Evolutionary conservation across 1,140 invertebrate genomes (phyloP).

Genomic region (Brachionus koreanus): DNA sequence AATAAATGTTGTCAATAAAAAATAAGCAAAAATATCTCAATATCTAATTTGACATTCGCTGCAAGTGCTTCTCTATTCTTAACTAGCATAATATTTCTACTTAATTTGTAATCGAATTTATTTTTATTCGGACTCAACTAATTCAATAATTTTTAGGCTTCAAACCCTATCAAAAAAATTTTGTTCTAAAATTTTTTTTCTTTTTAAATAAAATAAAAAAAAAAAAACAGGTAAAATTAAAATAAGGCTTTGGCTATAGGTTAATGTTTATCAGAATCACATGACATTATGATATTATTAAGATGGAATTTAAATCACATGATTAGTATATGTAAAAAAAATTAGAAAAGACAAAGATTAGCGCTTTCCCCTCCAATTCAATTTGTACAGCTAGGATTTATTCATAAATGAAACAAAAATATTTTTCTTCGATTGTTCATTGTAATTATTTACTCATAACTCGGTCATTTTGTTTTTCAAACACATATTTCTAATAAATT

Average conservation of each 20-base stretch:
- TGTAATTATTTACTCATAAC: conserved; percentile 1
- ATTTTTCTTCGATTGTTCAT: not conserved
- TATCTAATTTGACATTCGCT: no score
- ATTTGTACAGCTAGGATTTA: conserved; percentile 35
- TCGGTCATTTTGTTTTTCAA: conserved; percentile 19
- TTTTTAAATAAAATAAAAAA: no score
- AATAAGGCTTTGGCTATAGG: no score
- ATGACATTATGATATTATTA: not conserved
- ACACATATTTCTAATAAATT: not conserved
- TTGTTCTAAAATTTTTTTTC: no score
- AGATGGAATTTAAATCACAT: not conserved
- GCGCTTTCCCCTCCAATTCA: conserved; percentile 16
- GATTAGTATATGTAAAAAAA: not conserved
- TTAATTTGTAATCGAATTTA: not conserved
- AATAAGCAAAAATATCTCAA: not conserved
- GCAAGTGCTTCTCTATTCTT: not conserved
- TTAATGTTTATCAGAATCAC: not conserved
- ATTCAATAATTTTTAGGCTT: not conserved
- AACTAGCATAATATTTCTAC: not conserved
- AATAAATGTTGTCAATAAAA: not conserved
- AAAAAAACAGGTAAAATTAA: not conserved
- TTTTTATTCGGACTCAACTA: not conserved
- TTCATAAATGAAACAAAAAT: not conserved
- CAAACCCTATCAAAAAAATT: not conserved
- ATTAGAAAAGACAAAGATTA: conserved; percentile 5